Evolutionary conservation across 2,888 invertebrate species (phyloP).

Genomic region (Acleris laterana): DNA sequence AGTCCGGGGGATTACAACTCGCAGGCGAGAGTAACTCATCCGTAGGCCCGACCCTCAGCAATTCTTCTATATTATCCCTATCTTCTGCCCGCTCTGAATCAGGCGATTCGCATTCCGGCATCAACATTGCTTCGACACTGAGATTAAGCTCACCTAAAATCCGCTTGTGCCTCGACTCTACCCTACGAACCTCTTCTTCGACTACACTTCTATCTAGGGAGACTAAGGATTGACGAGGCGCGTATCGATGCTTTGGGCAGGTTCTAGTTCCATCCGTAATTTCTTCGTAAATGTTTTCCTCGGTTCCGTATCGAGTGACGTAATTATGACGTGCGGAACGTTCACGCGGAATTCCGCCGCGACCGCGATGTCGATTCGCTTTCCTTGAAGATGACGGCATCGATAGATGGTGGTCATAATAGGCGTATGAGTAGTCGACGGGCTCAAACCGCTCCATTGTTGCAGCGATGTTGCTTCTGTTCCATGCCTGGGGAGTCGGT

Average conservation of each 20-base stretch:
- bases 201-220: conserved; percentile 89
- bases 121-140: conserved; percentile 95
- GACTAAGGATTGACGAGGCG: conserved; percentile 85
- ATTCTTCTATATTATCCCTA: conserved; percentile 86
- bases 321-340: conserved; percentile 87
- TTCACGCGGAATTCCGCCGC: conserved; percentile 72
- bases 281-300: conserved; percentile 93
- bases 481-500: conserved; percentile 82
- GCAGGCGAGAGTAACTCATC: conserved; percentile 89
- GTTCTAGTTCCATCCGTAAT: conserved; percentile 87
- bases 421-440: conserved; percentile 93
- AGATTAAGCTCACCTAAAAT: conserved; percentile 94
- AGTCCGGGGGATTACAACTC: conserved; percentile 86
- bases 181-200: conserved; percentile 92
- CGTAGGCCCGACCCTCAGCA: conserved; percentile 88
- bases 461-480: conserved; percentile 86
- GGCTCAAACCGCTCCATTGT: conserved; percentile 87
- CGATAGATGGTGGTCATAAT: conserved; percentile 90
- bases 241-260: conserved; percentile 79
- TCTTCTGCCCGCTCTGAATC: conserved; percentile 87
- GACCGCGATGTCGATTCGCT: conserved; percentile 73
- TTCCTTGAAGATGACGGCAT: conserved; percentile 83
- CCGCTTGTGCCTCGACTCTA: conserved; percentile 92
- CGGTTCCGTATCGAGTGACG: conserved; percentile 91
- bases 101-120: conserved; percentile 90